Evolutionary conservation across 2,888 invertebrate genomes (phyloP), one percentile per base, ranked within the genome.

Genomic region (Amiota communis): DNA sequence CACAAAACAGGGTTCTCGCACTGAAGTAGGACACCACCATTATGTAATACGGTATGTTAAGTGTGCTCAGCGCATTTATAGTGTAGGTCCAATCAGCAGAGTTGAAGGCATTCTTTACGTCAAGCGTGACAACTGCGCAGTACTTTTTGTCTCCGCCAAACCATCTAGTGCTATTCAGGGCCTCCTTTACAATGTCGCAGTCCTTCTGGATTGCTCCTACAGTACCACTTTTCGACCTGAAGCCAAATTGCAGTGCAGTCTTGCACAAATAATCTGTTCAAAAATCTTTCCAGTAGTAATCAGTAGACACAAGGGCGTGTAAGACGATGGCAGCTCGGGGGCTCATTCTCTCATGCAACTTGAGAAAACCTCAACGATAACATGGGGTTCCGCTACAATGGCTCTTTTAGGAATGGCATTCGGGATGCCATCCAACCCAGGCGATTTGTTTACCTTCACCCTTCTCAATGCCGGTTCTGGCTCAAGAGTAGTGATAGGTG

Each of bases 81-180:
- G 3, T 23, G 23, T 8, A 64, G 1, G 1, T 9, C 64, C 64
- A 17, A 36, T 36, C 13, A 4, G 64, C n/a, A 2, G 64, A 64
- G 8, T 64, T 64, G 36, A 64, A 64, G 2, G 64, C 64, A 36
- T 64, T 64, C 23, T 36, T 1, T 20, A 64, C 36, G n/a, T 64
- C 64, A 2, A 64, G 36, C 23, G 64, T 64, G 20, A 64, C 36
- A 1, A 64, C 20, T 64, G 64, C 20, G 36, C 64, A 64, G 36
- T 64, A 64, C 12, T 23, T 10, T 8, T 64, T 64, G 64, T 36
- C 36, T 2, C 64, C 20, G 13, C 36, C 20, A 12, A 13, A 2
- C 64, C 64, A 64, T 36, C 64, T 64, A 10, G 12, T 23, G 1
- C 36, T 36, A 8, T 36, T 36, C 4, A 36, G 4, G 4, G 64